Evolutionary conservation across 2,113 vertebrate species (phyloP).

Genomic region (Corythaeola cristata): DNA sequence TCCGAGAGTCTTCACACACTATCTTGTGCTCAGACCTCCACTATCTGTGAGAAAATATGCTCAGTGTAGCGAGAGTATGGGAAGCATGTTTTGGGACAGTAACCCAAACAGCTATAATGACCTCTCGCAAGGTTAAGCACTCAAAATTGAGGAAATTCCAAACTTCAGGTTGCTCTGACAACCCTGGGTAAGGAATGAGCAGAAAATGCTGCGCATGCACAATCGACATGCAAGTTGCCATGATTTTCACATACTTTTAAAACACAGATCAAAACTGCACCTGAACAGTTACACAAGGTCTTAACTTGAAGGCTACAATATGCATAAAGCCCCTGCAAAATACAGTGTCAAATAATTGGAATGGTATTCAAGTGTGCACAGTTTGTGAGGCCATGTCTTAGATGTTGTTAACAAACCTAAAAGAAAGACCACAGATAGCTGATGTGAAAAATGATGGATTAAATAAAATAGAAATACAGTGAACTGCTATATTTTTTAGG

Average conservation of each 20-base stretch:
- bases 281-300: neutral
- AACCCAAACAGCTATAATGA: neutral
- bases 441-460: neutral
- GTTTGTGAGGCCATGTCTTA: neutral
- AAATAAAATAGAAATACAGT: neutral
- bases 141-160: constrained; percentile 34
- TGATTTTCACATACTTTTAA: neutral
- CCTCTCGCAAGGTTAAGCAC: neutral
- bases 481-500: neutral
- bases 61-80: neutral
- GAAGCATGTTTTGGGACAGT: neutral
- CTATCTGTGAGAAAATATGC: neutral
- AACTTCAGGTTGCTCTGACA: constrained; percentile 26
- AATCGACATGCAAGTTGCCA: neutral
- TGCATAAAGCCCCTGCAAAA: neutral
- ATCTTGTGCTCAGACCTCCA: neutral
- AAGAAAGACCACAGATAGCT: neutral
- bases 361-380: accelerated
- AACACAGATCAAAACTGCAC: neutral
- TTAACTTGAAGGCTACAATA: neutral
- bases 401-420: neutral
- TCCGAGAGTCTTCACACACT: neutral
- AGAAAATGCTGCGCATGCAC: neutral
- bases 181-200: neutral
- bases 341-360: neutral